A percentile compares a stretch with the other conserved stretches of the same genome.
phyloP scores from a whole-genome alignment of 1,140 invertebrate species.

The Drosophila sturtevanti region DNA sequence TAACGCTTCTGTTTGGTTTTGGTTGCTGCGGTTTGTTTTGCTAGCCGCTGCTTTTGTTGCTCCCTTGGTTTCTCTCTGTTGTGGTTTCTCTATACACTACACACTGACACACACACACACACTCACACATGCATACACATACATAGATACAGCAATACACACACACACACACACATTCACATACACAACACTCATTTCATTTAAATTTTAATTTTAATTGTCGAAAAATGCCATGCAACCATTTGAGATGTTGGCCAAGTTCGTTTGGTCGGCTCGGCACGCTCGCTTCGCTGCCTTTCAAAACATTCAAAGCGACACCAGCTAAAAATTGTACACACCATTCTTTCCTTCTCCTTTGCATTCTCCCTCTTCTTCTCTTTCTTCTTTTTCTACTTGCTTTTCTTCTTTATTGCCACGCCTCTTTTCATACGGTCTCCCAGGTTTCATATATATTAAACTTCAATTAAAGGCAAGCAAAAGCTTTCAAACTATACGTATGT shows the following conservation, averaged over 20 bases:
- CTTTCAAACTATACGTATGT: constrained; percentile 6
- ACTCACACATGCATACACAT: not conserved
- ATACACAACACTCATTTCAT: constrained; percentile 52
- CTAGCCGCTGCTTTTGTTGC: constrained; percentile 33
- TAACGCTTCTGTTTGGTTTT: constrained; percentile 76
- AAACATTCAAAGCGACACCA: constrained; percentile 32
- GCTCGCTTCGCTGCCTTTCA: constrained; percentile 50
- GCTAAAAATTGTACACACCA: constrained; percentile 15
- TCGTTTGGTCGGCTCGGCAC: constrained; percentile 33
- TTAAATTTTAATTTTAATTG: constrained; percentile 79
- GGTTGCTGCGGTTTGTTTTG: constrained; percentile 77
- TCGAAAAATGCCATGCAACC: constrained; percentile 72
- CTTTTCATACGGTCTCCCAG: constrained; percentile 2
- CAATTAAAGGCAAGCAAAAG: constrained; percentile 49
- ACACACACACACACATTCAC: not conserved
- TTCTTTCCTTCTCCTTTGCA: too few species aligned
- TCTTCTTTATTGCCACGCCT: not conserved
- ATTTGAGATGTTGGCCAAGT: constrained; percentile 58
- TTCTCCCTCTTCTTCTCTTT: too few species aligned
- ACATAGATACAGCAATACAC: too few species aligned
- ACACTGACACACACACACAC: constrained; percentile 20
- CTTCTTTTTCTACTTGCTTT: not conserved
- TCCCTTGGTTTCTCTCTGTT: constrained; percentile 53
- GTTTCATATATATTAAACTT: constrained; percentile 49
- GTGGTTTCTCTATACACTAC: constrained; percentile 60